A percentile compares a stretch with the other conserved stretches of the same genome.
Evolutionary conservation across 2,888 invertebrate species (phyloP).

Genomic region (Didymodactylos carnosus): DNA sequence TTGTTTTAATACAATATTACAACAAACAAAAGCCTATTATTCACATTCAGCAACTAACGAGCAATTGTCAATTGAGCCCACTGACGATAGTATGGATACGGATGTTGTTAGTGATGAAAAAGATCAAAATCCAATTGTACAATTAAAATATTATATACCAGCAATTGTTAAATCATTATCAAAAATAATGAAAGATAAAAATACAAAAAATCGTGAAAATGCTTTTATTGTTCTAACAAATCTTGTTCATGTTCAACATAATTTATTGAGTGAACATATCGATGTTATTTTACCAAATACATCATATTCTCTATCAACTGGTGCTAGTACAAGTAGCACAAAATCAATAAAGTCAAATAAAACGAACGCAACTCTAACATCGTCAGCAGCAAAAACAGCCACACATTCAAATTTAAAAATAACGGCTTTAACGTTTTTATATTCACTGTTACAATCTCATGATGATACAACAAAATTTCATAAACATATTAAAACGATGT

Average conservation of each 20-base stretch:
- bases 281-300: slow-evolving; percentile 67
- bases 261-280: slow-evolving; percentile 63
- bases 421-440: slow-evolving; percentile 75
- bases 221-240: slow-evolving; percentile 75
- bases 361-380: not conserved
- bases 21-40: slow-evolving; percentile 60
- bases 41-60: slow-evolving; percentile 16
- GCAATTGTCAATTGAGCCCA: slow-evolving; percentile 13
- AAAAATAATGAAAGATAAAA: slow-evolving; percentile 50
- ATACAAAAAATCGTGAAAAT: slow-evolving; percentile 34
- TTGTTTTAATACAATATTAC: slow-evolving; percentile 73
- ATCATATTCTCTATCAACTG: slow-evolving; percentile 49
- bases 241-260: slow-evolving; percentile 66
- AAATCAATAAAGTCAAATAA: not conserved
- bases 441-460: slow-evolving; percentile 60
- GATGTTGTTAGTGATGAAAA: not conserved
- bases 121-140: slow-evolving; percentile 1
- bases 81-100: slow-evolving; percentile 14
- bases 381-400: not conserved
- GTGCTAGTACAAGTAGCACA: slow-evolving; percentile 29
- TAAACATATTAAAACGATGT: not conserved
- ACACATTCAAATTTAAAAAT: slow-evolving; percentile 60
- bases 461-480: slow-evolving; percentile 35
- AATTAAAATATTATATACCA: slow-evolving; percentile 43
- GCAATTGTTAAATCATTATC: slow-evolving; percentile 68